Conservation (phyloP, 2,113 vertebrate species). For the Muscicapa adusta region DNA sequence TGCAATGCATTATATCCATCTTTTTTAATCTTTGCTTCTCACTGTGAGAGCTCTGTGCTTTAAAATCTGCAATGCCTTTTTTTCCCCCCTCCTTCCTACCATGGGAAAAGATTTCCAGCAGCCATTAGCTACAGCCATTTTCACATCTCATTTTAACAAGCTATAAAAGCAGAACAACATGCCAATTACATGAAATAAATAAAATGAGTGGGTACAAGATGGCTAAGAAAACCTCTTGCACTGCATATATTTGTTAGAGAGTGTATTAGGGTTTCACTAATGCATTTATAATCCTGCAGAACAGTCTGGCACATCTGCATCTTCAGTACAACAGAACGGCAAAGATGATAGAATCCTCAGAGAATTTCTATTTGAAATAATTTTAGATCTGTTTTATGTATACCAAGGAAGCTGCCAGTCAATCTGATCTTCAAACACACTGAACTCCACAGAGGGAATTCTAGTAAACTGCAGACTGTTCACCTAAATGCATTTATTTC, state of each 20-base stretch:
- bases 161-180: constrained; percentile 59
- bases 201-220: constrained; percentile 56
- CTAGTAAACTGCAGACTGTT: constrained; percentile 63
- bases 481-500: constrained; percentile 64
- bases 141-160: constrained; percentile 64
- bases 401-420: constrained; percentile 69
- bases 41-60: not conserved
- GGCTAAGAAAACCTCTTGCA: constrained; percentile 52
- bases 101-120: constrained; percentile 52
- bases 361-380: constrained; percentile 69
- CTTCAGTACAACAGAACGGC: constrained; percentile 52
- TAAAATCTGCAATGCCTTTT: not conserved
- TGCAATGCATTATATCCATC: not conserved
- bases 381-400: constrained; percentile 71
- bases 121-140: constrained; percentile 59
- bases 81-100: not conserved
- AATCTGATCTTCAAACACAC: constrained; percentile 71
- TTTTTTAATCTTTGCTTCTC: not conserved
- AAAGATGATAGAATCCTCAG: constrained; percentile 51
- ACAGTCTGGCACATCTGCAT: constrained; percentile 54
- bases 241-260: constrained; percentile 45
- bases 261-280: constrained; percentile 53
- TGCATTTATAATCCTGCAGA: constrained; percentile 55
- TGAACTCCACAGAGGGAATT: constrained; percentile 57
- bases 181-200: constrained; percentile 67